Evolutionary conservation across 2,797 vertebrate genomes (phyloP).

Genomic region (Odontamblyopus rebecca): DNA sequence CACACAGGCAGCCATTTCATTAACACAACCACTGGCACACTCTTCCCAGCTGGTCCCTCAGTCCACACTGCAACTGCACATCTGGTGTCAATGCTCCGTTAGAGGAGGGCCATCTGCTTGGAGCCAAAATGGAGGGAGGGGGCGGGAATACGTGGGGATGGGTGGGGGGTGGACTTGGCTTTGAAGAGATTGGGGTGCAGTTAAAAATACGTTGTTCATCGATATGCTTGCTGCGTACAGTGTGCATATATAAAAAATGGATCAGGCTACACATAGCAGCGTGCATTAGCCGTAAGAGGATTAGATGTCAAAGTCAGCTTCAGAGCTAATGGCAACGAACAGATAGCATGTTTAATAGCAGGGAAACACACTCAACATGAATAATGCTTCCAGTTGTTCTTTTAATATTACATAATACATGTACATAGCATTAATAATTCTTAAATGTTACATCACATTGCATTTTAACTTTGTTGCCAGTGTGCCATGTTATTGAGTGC

Average conservation of each 20-base stretch:
- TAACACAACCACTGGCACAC: slow-evolving; percentile 79
- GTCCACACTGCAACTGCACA: slow-evolving; percentile 77
- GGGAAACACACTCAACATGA: slow-evolving; percentile 55
- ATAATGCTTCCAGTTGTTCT: slow-evolving; percentile 54
- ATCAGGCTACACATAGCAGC: slow-evolving; percentile 30
- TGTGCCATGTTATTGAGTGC: slow-evolving; percentile 37
- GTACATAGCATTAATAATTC: slow-evolving; percentile 60
- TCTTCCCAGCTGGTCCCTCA: slow-evolving; percentile 79
- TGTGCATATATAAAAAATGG: slow-evolving; percentile 43
- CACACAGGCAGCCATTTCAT: slow-evolving; percentile 71
- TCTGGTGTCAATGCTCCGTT: slow-evolving; percentile 79
- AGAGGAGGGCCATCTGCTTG: slow-evolving; percentile 76
- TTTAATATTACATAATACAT: slow-evolving; percentile 61
- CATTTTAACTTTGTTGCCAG: slow-evolving; percentile 34
- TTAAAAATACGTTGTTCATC: slow-evolving; percentile 32
- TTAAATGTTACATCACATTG: slow-evolving; percentile 31
- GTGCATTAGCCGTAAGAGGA: slow-evolving; percentile 72
- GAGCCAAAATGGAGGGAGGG: slow-evolving; percentile 33
- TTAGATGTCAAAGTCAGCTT: slow-evolving; percentile 70
- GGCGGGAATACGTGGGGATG: slow-evolving; percentile 12
- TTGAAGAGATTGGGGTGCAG: slow-evolving; percentile 44
- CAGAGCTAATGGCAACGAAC: slow-evolving; percentile 65
- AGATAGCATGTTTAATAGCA: slow-evolving; percentile 69
- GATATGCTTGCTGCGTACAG: slow-evolving; percentile 25
- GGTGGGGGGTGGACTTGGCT: slow-evolving; percentile 18